Conservation (phyloP, 1,140 invertebrate species). For the Drosophila sproati region DNA sequence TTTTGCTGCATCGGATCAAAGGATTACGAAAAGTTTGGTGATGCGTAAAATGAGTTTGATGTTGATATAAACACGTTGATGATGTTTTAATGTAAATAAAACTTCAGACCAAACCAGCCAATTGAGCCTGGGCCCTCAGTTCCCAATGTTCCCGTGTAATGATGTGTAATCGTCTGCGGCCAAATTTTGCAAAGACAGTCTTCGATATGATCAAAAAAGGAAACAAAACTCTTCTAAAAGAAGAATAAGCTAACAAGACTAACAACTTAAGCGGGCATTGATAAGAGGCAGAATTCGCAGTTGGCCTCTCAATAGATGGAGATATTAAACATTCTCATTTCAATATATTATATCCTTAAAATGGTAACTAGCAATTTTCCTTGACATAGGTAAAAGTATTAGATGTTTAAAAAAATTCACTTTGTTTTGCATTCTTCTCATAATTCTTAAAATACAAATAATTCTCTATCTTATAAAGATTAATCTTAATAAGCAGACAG, state of each 20-base stretch:
- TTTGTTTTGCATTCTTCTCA: too few species aligned
- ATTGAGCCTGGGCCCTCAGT: slow-evolving; percentile 13
- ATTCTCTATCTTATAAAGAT: too few species aligned
- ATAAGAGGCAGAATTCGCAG: too few species aligned
- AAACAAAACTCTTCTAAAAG: not conserved
- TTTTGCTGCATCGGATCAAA: slow-evolving; percentile 73
- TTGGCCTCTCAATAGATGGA: too few species aligned
- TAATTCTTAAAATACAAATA: too few species aligned
- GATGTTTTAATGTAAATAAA: slow-evolving; percentile 83
- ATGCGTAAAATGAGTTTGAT: slow-evolving; percentile 83
- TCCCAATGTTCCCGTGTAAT: slow-evolving; percentile 52
- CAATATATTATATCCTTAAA: too few species aligned
- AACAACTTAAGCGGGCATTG: too few species aligned
- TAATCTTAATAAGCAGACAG: too few species aligned
- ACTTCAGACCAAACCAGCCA: slow-evolving; percentile 31
- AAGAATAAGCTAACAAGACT: not conserved
- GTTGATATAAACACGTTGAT: slow-evolving; percentile 83
- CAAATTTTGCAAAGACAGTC: slow-evolving; percentile 22
- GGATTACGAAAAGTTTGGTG: slow-evolving; percentile 81
- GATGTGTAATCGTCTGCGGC: slow-evolving; percentile 69
- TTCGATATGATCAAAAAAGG: not conserved
- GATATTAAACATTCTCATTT: too few species aligned
- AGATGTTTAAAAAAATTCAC: too few species aligned
- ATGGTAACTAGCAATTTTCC: too few species aligned
- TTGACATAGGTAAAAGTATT: too few species aligned